Evolutionary conservation across 2,797 vertebrate genomes (phyloP).

Genomic region (Schizopygopsis pylzovi): DNA sequence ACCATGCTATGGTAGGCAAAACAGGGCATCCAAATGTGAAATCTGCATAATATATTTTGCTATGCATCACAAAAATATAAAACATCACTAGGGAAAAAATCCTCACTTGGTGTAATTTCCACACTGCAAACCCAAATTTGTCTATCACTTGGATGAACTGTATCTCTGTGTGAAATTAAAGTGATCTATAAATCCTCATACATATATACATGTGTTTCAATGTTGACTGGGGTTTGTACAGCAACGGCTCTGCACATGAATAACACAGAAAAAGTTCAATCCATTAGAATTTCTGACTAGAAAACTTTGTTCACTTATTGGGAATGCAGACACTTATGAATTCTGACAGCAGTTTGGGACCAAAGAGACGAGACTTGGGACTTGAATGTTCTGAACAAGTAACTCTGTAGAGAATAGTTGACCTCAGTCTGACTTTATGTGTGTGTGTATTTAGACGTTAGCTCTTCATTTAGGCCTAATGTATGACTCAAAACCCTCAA

Average conservation of each 20-base stretch:
- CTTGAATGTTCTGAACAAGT: neutral
- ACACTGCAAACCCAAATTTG: neutral
- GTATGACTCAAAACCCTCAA: neutral
- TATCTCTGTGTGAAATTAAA: constrained; percentile 43
- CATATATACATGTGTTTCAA: neutral
- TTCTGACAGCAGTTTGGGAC: neutral
- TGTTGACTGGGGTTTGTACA: neutral
- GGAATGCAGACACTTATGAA: neutral
- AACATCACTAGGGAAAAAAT: constrained; percentile 3
- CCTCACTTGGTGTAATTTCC: constrained; percentile 19
- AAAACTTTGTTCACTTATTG: neutral
- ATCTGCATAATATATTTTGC: constrained; percentile 18
- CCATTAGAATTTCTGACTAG: neutral
- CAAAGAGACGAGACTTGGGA: neutral
- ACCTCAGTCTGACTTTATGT: neutral
- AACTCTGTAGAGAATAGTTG: neutral
- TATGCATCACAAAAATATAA: constrained; percentile 18
- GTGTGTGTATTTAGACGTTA: neutral
- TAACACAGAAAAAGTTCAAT: constrained; percentile 3
- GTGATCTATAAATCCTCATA: constrained; percentile 22
- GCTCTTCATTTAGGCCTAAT: constrained; percentile 12
- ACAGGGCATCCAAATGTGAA: neutral
- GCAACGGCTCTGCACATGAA: constrained; percentile 38
- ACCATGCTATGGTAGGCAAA: constrained; percentile 14
- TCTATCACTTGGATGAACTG: constrained; percentile 13